Percentiles rank a stretch among this genome's conserved stretches.
phyloP scores from a whole-genome alignment of 2,113 vertebrate genomes.

The Pionites leucogaster region DNA sequence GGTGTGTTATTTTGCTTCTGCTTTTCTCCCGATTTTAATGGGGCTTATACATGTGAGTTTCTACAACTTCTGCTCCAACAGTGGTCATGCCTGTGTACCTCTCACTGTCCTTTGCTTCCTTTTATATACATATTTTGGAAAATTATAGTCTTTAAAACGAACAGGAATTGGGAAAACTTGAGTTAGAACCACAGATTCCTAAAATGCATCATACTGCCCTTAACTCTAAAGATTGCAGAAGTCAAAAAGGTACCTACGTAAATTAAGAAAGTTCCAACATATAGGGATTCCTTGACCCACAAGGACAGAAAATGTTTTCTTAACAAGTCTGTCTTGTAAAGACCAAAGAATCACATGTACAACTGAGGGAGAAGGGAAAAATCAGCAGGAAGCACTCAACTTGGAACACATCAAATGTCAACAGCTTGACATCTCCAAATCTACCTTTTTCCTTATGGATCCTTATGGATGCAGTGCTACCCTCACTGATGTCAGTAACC shows the following conservation, averaged over 20 bases:
- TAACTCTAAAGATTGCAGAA: background rate
- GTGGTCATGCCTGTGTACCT: background rate
- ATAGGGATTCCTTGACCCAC: fast-evolving
- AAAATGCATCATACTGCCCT: background rate
- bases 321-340: background rate
- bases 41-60: background rate
- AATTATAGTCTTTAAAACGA: background rate
- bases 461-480: background rate
- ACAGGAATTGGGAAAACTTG: background rate
- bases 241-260: background rate
- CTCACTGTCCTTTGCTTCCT: background rate
- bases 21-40: background rate
- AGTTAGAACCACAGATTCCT: background rate
- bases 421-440: background rate
- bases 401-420: background rate
- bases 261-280: background rate
- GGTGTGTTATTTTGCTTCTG: background rate
- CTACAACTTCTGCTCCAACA: background rate
- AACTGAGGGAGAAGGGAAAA: background rate
- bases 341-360: background rate
- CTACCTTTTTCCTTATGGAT: background rate
- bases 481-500: background rate
- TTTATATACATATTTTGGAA: background rate
- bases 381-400: background rate
- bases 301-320: background rate